Evolutionary conservation across 1,140 invertebrate genomes (phyloP).

Genomic region (Aricia agestis): DNA sequence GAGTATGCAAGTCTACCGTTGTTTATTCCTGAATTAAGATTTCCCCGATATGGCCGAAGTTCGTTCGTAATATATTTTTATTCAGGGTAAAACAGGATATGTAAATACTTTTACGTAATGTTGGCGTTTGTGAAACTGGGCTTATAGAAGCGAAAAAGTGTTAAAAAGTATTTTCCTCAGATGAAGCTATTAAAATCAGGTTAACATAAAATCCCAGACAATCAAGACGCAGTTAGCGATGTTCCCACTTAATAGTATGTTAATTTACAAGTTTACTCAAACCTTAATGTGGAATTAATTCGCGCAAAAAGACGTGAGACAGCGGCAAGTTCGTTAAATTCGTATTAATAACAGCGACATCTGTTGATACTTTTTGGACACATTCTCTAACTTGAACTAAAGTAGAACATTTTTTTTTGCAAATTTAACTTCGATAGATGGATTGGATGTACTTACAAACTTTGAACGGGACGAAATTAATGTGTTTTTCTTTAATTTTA

Average conservation of each 20-base stretch:
- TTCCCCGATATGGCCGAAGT: background rate
- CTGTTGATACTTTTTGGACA: background rate
- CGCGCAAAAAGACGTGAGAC: background rate
- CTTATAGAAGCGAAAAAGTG: background rate
- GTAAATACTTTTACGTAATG: too few species aligned
- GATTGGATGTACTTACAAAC: too few species aligned
- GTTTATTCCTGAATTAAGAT: conserved; percentile 11
- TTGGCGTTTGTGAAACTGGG: too few species aligned
- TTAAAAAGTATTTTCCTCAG: background rate
- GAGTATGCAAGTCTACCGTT: conserved; percentile 7
- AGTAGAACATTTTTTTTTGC: too few species aligned
- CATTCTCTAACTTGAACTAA: background rate
- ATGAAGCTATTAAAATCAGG: background rate
- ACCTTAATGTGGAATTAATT: conserved; percentile 4
- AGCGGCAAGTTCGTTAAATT: conserved; percentile 1
- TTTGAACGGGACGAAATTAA: too few species aligned
- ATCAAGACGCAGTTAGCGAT: background rate
- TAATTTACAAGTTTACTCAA: background rate
- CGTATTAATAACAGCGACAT: conserved; percentile 10
- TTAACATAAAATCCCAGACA: background rate
- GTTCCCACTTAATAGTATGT: background rate
- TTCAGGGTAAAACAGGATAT: too few species aligned
- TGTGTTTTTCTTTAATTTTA: too few species aligned
- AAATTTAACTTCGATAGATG: too few species aligned
- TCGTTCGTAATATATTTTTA: background rate